Evolutionary conservation across 2,888 invertebrate genomes (phyloP).

Genomic region (Conus canariensis): DNA sequence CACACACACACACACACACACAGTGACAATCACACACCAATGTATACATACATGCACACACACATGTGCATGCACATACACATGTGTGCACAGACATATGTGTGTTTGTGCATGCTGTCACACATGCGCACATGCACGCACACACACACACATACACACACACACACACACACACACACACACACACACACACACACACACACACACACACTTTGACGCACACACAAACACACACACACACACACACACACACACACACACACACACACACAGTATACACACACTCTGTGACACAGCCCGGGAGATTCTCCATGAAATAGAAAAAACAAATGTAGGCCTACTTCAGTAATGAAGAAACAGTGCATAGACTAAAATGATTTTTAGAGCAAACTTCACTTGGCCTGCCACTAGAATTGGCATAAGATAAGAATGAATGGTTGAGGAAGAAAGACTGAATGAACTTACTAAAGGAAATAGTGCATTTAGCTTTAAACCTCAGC

Average conservation of each 20-base stretch:
- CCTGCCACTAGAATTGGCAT: not conserved
- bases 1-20: not conserved
- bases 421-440: too few relatives aligned
- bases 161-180: not conserved
- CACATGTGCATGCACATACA: not conserved
- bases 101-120: not conserved
- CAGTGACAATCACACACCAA: not conserved
- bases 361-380: too few relatives aligned
- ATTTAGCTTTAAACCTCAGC: too few relatives aligned
- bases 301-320: too few relatives aligned
- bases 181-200: conserved; percentile 9
- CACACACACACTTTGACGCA: not conserved
- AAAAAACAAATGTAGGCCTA: too few relatives aligned
- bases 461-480: too few relatives aligned
- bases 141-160: not conserved
- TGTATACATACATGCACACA: not conserved
- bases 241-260: not conserved
- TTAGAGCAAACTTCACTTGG: too few relatives aligned
- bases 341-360: too few relatives aligned
- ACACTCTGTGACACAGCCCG: too few relatives aligned
- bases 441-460: too few relatives aligned
- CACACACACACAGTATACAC: not conserved
- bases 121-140: not conserved
- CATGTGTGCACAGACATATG: not conserved
- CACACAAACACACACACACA: not conserved